phyloP scores from a whole-genome alignment of 1,140 invertebrate species.

The Diploscapter pachys region DNA sequence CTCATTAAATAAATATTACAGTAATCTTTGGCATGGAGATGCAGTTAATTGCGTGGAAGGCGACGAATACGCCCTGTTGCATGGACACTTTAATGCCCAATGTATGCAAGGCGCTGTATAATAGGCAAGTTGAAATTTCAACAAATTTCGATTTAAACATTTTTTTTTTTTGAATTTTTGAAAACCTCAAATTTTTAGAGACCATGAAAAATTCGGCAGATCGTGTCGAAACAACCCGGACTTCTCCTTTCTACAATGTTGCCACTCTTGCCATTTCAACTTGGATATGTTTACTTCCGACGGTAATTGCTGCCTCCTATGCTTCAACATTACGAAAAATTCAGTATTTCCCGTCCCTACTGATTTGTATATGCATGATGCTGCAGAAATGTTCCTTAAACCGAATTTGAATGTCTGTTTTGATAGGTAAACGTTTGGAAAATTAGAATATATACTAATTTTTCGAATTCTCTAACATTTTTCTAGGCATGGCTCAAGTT shows the following conservation, averaged over 20 bases:
- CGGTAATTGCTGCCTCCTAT: conserved; percentile 1
- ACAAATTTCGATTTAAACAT: not conserved
- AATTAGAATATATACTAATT: conserved; percentile 24
- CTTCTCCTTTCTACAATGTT: conserved; percentile 43
- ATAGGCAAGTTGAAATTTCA: not conserved
- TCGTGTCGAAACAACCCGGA: conserved; percentile 38
- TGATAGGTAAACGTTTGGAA: conserved; percentile 13
- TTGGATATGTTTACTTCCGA: conserved; percentile 29
- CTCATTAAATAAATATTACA: not conserved
- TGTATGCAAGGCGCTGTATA: conserved; percentile 39
- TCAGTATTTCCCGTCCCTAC: not conserved
- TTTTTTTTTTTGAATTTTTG: not conserved
- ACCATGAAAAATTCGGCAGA: conserved; percentile 36
- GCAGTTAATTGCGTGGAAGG: conserved; percentile 29
- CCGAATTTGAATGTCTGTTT: conserved; percentile 32
- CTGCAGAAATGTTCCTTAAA: not conserved
- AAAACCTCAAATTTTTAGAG: not conserved
- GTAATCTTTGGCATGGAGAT: conserved; percentile 1
- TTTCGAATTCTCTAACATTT: conserved; percentile 19
- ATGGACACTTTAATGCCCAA: conserved; percentile 37
- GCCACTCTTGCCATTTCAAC: conserved; percentile 41
- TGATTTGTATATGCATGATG: not conserved
- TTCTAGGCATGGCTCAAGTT: conserved; percentile 29
- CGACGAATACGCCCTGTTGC: conserved; percentile 39
- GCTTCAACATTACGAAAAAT: not conserved